These are phyloP conservation scores for Podiceps cristatus DNA, from an alignment of 2,113 vertebrate genomes.

Conservation along the genomic window DNA sequence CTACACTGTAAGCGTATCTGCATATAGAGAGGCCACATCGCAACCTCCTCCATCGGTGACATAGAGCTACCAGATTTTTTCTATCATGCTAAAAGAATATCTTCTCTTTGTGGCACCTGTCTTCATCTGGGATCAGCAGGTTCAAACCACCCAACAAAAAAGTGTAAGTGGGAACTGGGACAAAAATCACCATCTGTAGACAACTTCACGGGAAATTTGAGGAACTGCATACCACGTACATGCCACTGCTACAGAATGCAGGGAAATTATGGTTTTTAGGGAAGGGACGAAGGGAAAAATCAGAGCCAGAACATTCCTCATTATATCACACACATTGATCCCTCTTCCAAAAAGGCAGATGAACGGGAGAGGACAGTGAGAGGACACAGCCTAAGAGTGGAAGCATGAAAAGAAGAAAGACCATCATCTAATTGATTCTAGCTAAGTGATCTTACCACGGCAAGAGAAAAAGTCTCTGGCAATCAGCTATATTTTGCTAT, in stretches of 20 bases:
- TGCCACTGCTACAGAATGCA: background rate
- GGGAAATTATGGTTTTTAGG: background rate
- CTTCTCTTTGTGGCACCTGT: background rate
- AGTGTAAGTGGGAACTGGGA: fast-evolving
- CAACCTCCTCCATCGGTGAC: background rate
- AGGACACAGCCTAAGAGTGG: background rate
- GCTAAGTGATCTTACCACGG: background rate
- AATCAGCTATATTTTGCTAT: background rate
- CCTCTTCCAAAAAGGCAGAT: background rate
- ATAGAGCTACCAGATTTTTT: background rate
- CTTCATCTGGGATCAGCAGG: background rate
- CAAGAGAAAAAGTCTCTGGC: background rate
- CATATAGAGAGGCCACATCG: background rate
- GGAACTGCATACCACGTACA: background rate
- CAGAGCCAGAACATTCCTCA: background rate
- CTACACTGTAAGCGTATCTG: background rate
- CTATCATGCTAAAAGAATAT: fast-evolving
- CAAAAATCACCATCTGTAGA: background rate
- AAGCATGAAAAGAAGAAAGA: background rate
- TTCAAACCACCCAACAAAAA: background rate
- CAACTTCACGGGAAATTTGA: background rate
- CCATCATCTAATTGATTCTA: background rate
- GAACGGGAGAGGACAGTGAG: background rate
- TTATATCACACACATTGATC: background rate
- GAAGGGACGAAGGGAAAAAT: background rate